Base-by-base conservation (phyloP, 1,140 invertebrate genomes). In the Patella vulgata region DNA sequence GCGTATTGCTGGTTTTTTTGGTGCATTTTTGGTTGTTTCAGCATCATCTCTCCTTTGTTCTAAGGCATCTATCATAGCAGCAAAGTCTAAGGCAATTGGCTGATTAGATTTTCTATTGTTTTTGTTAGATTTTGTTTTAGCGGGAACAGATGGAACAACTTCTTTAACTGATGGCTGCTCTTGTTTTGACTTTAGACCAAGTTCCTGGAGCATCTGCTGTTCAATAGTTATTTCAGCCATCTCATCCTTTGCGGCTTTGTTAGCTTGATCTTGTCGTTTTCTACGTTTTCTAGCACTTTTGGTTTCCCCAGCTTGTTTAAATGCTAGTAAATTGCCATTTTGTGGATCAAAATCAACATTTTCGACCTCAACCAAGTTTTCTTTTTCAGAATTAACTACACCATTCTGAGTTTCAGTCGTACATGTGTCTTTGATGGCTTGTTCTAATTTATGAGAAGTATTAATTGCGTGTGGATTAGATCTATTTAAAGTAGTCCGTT, bases 181-280 rank as follows among this genome's bases (percentile, higher is more conserved):
- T 14, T 30, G 25, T 50, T 39, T 48, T 9, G 59, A 52, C 53
- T 73, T 73, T 1, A 73, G 66, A 50, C 71, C 72, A 12, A 79
- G 56, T 36, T 78, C 77, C 43, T 63, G 73, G 39, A 82, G 59
- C 68, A 80, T 74, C 46, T 81, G 72, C 59, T 81, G 78, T 58
- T 82, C 81, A 21, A 81, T 61, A 8, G 68, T 68, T 25, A 82
- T 82, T 58, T 82, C 81, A 0, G 76, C 74, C 51, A 81, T 66
- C 61, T 82, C 81, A 14, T 74, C 72, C 48, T 79, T 78, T 3
- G 79, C 81, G 1, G 78, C 81, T 36, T 70, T 66, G 42, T 82
- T 74, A n/a, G 78, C 73, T 43, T 74, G 57, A 48, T 80, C 76
- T 25, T 68, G 63, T 8, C 79, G 66, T 56, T 80, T 82, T 23